phyloP scores from a whole-genome alignment of 2,113 vertebrate species.

The Stomatorhinus ivindoensis region DNA sequence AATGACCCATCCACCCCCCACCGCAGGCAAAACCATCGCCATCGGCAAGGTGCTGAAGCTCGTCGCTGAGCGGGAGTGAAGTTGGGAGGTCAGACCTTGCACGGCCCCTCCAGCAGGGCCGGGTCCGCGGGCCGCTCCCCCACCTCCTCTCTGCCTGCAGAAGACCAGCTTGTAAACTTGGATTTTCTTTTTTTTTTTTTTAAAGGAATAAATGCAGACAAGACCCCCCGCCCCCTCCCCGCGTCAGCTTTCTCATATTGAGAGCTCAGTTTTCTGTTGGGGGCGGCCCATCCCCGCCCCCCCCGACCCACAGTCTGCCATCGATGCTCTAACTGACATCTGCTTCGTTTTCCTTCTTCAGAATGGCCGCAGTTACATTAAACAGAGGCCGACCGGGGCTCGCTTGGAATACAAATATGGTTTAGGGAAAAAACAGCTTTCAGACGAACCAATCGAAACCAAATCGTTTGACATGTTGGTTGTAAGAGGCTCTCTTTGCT shows the following conservation, averaged over 20 bases:
- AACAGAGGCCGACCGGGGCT: constrained; percentile 81
- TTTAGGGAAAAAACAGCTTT: constrained; percentile 50
- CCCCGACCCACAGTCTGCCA: constrained; percentile 18
- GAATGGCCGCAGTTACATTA: constrained; percentile 76
- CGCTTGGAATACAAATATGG: constrained; percentile 69
- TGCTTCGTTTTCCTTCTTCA: constrained; percentile 59
- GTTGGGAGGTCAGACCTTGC: constrained; percentile 45
- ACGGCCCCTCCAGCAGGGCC: background rate
- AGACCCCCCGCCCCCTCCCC: constrained; percentile 74
- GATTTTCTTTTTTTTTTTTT: constrained; percentile 56
- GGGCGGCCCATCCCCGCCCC: constrained; percentile 71
- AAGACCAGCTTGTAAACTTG: constrained; percentile 54
- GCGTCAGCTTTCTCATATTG: constrained; percentile 94
- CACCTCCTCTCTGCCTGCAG: constrained; percentile 65
- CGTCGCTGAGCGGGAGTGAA: constrained; percentile 85
- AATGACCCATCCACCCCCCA: constrained; percentile 23
- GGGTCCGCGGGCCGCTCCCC: constrained; percentile 64
- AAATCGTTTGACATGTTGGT: constrained; percentile 54
- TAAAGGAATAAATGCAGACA: constrained; percentile 44
- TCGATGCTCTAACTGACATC: constrained; percentile 20
- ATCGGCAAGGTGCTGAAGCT: constrained; percentile 91
- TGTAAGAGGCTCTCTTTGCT: constrained; percentile 61
- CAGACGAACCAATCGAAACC: constrained; percentile 51
- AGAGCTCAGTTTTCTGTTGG: constrained; percentile 85
- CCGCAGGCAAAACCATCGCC: constrained; percentile 83